Evolutionary conservation across 2,797 vertebrate genomes (phyloP).

Genomic region (Rachycentron canadum): DNA sequence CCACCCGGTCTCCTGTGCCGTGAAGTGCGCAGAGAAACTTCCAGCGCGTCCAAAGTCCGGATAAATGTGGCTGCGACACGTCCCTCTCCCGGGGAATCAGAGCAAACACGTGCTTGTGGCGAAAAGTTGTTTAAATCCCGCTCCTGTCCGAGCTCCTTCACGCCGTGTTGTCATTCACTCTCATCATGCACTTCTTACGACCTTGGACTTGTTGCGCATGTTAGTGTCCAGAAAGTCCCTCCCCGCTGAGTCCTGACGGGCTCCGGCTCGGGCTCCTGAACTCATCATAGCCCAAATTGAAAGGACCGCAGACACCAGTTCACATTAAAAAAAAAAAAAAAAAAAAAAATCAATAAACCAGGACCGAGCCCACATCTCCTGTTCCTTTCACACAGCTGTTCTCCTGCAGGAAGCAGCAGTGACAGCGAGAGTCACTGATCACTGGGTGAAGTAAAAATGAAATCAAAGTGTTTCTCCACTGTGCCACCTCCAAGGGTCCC

Average conservation of each 20-base stretch:
- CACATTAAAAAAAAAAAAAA: neutral
- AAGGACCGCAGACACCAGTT: neutral
- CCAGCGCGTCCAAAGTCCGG: conserved; percentile 45
- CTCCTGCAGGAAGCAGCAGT: neutral
- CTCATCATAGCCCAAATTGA: neutral
- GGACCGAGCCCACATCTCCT: too few relatives aligned
- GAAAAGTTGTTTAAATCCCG: neutral
- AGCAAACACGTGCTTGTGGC: neutral
- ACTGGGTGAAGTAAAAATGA: conserved; percentile 2
- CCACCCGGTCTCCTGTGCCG: neutral
- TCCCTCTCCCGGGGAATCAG: neutral
- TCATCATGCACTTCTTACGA: conserved; percentile 51
- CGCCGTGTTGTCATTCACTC: conserved; percentile 49
- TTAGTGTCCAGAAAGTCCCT: conserved; percentile 72
- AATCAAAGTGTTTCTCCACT: neutral
- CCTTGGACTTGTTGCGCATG: conserved; percentile 66
- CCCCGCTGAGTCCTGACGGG: conserved; percentile 57
- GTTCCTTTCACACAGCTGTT: neutral
- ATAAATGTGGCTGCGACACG: conserved; percentile 39
- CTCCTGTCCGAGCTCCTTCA: neutral
- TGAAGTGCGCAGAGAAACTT: conserved; percentile 25
- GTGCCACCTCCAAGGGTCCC: conserved; percentile 14
- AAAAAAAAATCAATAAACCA: conserved; percentile 7
- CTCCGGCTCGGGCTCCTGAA: conserved; percentile 20
- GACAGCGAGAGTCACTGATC: neutral